A percentile compares a stretch with the other conserved stretches of the same genome.
phyloP scores from a whole-genome alignment of 2,113 vertebrate species.

The Baryphthengus martii region DNA sequence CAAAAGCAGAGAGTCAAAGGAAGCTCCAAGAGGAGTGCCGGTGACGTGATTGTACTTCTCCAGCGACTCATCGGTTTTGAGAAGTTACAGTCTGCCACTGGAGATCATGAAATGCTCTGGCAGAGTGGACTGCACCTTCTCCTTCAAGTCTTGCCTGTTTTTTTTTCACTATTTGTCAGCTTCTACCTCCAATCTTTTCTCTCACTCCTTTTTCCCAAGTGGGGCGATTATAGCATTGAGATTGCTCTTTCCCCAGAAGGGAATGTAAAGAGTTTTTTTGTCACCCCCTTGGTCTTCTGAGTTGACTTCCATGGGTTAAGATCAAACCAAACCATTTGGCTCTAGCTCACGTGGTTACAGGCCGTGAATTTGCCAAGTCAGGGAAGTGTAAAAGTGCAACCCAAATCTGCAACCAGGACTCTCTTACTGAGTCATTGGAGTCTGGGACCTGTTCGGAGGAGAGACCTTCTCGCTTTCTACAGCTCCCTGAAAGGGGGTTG shows the following conservation, averaged over 20 bases:
- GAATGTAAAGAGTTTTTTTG: not conserved
- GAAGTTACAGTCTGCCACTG: not conserved
- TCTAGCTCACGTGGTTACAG: not conserved
- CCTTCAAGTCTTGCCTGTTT: not conserved
- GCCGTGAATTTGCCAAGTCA: not conserved
- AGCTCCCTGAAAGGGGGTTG: too few species aligned
- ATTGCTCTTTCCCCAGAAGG: not conserved
- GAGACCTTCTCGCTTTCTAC: too few species aligned
- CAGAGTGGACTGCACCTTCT: not conserved
- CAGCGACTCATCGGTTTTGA: not conserved
- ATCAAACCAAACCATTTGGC: not conserved
- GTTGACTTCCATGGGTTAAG: not conserved
- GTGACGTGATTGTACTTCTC: not conserved
- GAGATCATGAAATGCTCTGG: not conserved
- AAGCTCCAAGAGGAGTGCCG: not conserved
- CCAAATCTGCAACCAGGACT: not conserved
- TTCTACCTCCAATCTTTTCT: not conserved
- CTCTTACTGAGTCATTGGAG: not conserved
- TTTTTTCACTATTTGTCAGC: not conserved
- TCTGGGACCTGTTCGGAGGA: too few species aligned
- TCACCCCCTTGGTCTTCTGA: not conserved
- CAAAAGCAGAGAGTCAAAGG: not conserved
- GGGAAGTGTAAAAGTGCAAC: not conserved
- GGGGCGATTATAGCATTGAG: rapidly evolving
- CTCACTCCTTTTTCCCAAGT: not conserved